A percentile compares a stretch with the other conserved stretches of the same genome.
Evolutionary conservation across 2,797 vertebrate genomes (phyloP).

Genomic region (Acanthopagrus latus): DNA sequence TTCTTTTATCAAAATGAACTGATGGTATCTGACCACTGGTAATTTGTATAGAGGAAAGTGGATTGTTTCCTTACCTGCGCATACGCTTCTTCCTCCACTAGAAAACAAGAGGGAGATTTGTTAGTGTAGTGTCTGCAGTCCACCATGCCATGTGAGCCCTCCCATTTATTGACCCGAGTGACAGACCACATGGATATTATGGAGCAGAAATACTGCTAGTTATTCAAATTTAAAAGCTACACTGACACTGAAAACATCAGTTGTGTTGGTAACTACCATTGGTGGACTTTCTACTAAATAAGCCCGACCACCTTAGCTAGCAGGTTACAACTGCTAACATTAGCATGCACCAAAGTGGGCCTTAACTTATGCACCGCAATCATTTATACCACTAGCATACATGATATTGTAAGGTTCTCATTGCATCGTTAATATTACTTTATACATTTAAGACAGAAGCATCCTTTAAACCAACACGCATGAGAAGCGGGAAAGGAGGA

Average conservation of each 20-base stretch:
- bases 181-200: background rate
- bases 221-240: rapidly evolving
- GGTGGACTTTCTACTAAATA: rapidly evolving
- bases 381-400: rapidly evolving
- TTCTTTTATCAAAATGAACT: background rate
- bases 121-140: background rate
- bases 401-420: background rate
- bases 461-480: background rate
- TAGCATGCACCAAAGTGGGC: background rate
- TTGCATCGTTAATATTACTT: rapidly evolving
- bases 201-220: background rate
- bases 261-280: rapidly evolving
- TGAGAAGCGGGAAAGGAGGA: rapidly evolving
- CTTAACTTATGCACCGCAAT: rapidly evolving
- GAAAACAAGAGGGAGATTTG: constrained; percentile 20
- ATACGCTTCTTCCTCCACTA: constrained; percentile 99
- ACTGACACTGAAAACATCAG: rapidly evolving
- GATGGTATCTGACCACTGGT: rapidly evolving
- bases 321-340: background rate
- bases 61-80: constrained; percentile 90
- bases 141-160: background rate
- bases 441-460: rapidly evolving
- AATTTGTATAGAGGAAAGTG: rapidly evolving
- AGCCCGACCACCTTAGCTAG: rapidly evolving
- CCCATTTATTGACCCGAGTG: background rate